These are phyloP conservation scores for Drosophila trichaetosa DNA, from an alignment of 2,888 invertebrate genomes.

Conservation along the genomic window DNA sequence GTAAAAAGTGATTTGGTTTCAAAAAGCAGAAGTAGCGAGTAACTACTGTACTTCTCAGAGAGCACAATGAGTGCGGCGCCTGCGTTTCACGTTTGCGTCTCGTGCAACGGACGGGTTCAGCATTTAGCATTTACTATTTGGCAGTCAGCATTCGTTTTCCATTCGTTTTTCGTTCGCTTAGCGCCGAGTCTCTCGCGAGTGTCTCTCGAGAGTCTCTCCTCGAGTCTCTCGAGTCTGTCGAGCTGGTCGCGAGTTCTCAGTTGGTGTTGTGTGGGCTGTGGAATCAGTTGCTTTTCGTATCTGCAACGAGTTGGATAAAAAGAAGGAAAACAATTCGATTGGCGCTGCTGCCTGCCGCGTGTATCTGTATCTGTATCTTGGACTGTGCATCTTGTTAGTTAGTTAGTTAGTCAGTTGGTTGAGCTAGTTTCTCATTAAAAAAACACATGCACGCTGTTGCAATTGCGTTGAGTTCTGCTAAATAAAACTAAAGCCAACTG, in stretches of 20 bases:
- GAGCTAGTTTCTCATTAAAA: slow-evolving; percentile 5
- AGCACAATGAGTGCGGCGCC: slow-evolving; percentile 30
- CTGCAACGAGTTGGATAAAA: slow-evolving; percentile 72
- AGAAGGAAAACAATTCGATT: slow-evolving; percentile 43
- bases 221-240: not conserved
- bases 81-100: slow-evolving; percentile 30
- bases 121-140: slow-evolving; percentile 7
- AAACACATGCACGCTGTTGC: slow-evolving; percentile 6
- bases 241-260: slow-evolving; percentile 31
- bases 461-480: slow-evolving; percentile 42
- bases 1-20: no score
- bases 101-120: slow-evolving; percentile 5
- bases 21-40: no score
- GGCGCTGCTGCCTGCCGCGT: slow-evolving; percentile 49
- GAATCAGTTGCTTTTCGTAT: slow-evolving; percentile 68
- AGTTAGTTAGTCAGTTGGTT: slow-evolving; percentile 27
- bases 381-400: slow-evolving; percentile 22
- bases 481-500: slow-evolving; percentile 49
- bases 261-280: slow-evolving; percentile 36
- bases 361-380: slow-evolving; percentile 14
- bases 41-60: slow-evolving; percentile 34
- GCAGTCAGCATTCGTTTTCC: slow-evolving; percentile 4
- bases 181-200: not conserved
- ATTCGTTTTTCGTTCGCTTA: not conserved
- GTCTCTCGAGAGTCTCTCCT: not conserved